phyloP scores from a whole-genome alignment of 2,797 vertebrate species.

The Artibeus lituratus region DNA sequence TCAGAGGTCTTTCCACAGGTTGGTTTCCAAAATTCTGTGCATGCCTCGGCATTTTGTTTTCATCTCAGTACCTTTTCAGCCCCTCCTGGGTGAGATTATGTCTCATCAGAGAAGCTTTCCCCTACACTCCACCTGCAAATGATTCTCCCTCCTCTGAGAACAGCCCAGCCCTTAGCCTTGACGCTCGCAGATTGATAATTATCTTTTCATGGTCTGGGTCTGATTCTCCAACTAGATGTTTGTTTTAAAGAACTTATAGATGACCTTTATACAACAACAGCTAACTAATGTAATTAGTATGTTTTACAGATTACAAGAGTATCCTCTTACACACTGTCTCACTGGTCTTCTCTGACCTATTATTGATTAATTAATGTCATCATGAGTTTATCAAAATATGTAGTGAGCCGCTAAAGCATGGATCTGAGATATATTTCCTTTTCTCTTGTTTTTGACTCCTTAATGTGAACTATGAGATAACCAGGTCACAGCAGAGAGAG shows the following conservation, averaged over 20 bases:
- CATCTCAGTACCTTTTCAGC: not conserved
- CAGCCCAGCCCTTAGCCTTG: not conserved
- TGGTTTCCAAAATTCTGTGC: not conserved
- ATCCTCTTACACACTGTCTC: not conserved
- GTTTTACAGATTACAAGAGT: not conserved
- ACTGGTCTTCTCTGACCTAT: not conserved
- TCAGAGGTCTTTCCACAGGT: not conserved
- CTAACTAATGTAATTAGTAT: not conserved
- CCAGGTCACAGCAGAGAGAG: not conserved
- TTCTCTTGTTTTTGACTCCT: not conserved
- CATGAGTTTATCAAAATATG: not conserved
- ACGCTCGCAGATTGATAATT: not conserved
- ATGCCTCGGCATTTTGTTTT: not conserved
- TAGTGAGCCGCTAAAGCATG: not conserved
- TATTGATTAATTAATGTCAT: not conserved
- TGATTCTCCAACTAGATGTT: not conserved
- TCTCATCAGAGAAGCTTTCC: not conserved
- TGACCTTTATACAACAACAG: not conserved
- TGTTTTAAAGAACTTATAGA: not conserved
- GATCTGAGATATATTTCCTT: not conserved
- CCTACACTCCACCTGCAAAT: not conserved
- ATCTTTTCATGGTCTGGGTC: not conserved
- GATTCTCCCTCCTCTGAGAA: not conserved
- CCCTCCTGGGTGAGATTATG: not conserved
- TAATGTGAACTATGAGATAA: not conserved